Evolutionary conservation across 1,140 invertebrate genomes (phyloP), one percentile per base, ranked within the genome.

Genomic region (Drosophila pandora): DNA sequence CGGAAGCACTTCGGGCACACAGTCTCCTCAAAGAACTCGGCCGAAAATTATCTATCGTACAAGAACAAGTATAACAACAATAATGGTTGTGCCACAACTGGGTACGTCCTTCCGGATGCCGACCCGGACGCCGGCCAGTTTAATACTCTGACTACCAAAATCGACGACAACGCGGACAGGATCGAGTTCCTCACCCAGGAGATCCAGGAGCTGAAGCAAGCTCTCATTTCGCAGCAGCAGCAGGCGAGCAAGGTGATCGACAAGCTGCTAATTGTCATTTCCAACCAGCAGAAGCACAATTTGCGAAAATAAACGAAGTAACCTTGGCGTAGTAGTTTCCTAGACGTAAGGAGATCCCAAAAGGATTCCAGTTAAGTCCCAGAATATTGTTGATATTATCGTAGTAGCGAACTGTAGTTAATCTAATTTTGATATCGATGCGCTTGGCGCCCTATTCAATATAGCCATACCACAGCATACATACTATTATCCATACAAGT

Each of bases 1-100:
- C 92, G 95, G 6, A 95, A 95, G 76, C 93, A 94, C 50, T 94
- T 94, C 60, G 94, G 94, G 0, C 94, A 94, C 62, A 94, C 94
- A 0, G 93, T 95, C 67, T 94, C 94, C 2, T 94, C 94, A 0
- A 93, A 93, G 55, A 93, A 93, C 13, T 93, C 94, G 0, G 93
- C 92, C 2, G 93, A 93, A 10, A 93, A 93, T 8, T 93, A 94
- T 34, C 92, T 94, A 49, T 92, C 92, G 0, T 93, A 93, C 62
- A 94, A 94, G 62, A 95, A 94, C 69, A 93, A 93, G 65, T 93
- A 94, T 61, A 94, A 95, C 72, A 94, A 94, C 64, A 94, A 94
- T 53, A 94, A 93, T 72, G 92, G 93, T 12, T 92, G 82, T 22
- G 93, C 58, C 4, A 93, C 49, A 92, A 93, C 58, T 3, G 92